Conservation (phyloP, 2,888 invertebrate genomes). For the Epinotia ramella region DNA sequence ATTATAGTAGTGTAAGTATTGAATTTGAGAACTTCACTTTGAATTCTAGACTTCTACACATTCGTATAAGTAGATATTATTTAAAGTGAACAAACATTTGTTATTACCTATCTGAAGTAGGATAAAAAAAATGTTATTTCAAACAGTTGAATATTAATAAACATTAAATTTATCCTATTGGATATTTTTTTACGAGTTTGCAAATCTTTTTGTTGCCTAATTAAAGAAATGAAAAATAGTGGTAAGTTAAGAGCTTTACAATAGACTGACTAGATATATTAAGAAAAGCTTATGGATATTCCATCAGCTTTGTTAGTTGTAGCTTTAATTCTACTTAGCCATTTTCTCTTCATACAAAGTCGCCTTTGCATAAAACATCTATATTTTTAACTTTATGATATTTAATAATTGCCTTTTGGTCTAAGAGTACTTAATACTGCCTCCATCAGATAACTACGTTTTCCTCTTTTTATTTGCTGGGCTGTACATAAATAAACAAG, state of each 20-base stretch:
- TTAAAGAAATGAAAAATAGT: too few species aligned
- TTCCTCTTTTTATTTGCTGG: constrained; percentile 2
- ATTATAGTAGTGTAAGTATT: constrained; percentile 13
- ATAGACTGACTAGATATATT: background rate
- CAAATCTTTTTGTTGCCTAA: too few species aligned
- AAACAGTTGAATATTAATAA: too few species aligned
- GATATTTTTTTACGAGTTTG: too few species aligned
- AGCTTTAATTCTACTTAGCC: background rate
- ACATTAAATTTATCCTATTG: too few species aligned
- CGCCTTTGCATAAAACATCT: background rate
- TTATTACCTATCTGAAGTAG: too few species aligned
- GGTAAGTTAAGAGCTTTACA: background rate
- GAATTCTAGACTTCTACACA: background rate
- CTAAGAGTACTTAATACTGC: constrained; percentile 13
- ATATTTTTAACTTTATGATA: background rate
- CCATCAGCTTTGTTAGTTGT: background rate
- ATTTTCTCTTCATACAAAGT: background rate
- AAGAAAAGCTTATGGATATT: background rate
- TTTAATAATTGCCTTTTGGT: background rate
- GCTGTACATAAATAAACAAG: constrained; percentile 29
- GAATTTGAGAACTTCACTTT: background rate
- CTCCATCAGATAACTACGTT: constrained; percentile 24
- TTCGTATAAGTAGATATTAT: too few species aligned
- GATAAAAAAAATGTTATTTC: too few species aligned
- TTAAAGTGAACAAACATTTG: too few species aligned